phyloP scores from a whole-genome alignment of 2,888 invertebrate species.

The Ophion ventricosus region DNA sequence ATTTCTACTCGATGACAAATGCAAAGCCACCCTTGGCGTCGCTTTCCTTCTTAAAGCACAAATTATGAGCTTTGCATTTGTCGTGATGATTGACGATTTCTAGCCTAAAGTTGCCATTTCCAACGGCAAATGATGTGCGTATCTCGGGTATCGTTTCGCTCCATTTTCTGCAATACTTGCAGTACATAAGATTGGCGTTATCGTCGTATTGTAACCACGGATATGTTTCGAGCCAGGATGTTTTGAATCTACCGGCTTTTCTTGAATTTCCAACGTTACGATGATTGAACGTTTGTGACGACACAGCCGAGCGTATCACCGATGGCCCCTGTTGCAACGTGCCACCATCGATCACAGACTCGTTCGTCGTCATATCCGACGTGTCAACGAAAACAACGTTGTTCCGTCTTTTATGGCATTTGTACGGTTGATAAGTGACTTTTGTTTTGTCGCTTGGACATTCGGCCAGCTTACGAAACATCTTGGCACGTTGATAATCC shows the following conservation, averaged over 20 bases:
- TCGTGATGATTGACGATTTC: constrained; percentile 92
- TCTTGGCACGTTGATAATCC: constrained; percentile 63
- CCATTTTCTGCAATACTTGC: constrained; percentile 90
- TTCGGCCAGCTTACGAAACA: constrained; percentile 58
- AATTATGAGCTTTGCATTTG: constrained; percentile 90
- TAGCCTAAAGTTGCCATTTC: constrained; percentile 90
- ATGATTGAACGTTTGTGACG: constrained; percentile 66
- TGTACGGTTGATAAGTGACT: constrained; percentile 38
- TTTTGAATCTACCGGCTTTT: constrained; percentile 88
- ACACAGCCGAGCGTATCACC: constrained; percentile 76
- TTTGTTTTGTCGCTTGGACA: constrained; percentile 44
- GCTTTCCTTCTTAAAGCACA: constrained; percentile 86
- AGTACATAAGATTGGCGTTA: constrained; percentile 88
- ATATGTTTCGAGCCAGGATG: constrained; percentile 88
- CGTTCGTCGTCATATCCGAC: constrained; percentile 16
- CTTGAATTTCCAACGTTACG: constrained; percentile 75
- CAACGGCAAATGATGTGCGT: constrained; percentile 91
- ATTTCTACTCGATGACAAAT: constrained; percentile 53
- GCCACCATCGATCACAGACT: constrained; percentile 54
- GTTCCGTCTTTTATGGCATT: constrained; percentile 17
- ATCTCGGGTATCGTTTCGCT: constrained; percentile 88
- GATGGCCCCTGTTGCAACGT: constrained; percentile 76
- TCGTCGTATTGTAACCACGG: constrained; percentile 91
- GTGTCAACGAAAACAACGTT: constrained; percentile 3
- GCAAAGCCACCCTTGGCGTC: constrained; percentile 70